Evolutionary conservation across 2,113 vertebrate genomes (phyloP).

Genomic region (Equus przewalskii): DNA sequence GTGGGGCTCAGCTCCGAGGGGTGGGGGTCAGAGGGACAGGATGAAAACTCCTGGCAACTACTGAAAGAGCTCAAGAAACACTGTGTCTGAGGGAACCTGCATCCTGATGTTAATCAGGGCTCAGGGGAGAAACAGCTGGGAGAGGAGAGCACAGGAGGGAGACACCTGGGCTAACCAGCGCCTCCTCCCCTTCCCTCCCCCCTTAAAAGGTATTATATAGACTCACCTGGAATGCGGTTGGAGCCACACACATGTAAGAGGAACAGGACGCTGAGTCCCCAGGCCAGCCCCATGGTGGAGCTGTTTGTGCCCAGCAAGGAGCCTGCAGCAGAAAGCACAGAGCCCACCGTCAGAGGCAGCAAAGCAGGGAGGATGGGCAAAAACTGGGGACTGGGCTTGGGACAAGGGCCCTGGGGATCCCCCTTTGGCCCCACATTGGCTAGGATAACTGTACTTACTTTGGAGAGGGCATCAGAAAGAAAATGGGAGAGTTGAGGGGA

Average conservation of each 20-base stretch:
- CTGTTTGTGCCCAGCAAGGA: constrained; percentile 62
- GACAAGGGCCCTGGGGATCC: too few relatives aligned
- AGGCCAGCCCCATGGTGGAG: constrained; percentile 90
- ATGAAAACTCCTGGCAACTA: not conserved
- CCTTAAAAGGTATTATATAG: not conserved
- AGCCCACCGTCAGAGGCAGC: constrained; percentile 3
- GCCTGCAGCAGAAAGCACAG: constrained; percentile 62
- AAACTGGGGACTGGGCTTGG: not conserved
- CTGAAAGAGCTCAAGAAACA: not conserved
- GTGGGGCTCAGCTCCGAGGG: not conserved
- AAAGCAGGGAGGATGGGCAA: not conserved
- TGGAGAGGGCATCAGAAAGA: not conserved
- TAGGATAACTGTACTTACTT: not conserved
- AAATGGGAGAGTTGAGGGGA: not conserved
- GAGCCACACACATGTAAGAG: constrained; percentile 87
- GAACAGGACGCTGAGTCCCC: constrained; percentile 89
- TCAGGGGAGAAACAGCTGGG: not conserved
- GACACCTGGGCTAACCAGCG: not conserved
- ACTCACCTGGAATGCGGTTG: constrained; percentile 93
- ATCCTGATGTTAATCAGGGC: not conserved
- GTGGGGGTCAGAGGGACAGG: not conserved
- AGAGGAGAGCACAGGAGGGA: not conserved
- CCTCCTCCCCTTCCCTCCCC: not conserved
- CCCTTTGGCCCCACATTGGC: not conserved
- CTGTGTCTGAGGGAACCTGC: not conserved